Evolutionary conservation across 1,140 invertebrate species (phyloP).

Genomic region (Drosophila pruinosa): DNA sequence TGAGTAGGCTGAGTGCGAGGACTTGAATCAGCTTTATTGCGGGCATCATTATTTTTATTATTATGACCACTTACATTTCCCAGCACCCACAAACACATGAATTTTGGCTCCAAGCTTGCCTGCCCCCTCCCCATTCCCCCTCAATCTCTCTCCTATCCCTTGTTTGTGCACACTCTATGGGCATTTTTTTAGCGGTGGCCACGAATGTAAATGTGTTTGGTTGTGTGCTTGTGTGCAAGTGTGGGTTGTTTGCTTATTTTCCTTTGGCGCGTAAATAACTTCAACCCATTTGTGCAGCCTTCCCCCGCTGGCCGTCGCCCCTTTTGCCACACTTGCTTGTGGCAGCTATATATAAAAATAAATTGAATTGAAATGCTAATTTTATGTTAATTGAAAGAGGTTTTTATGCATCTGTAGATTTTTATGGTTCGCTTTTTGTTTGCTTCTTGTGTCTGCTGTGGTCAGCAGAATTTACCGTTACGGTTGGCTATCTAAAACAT

Average conservation of each 20-base stretch:
- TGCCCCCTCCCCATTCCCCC: background rate
- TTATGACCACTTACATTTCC: conserved; percentile 78
- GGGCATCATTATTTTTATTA: conserved; percentile 80
- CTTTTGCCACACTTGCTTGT: background rate
- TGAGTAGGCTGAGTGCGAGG: conserved; percentile 33
- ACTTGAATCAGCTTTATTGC: conserved; percentile 80
- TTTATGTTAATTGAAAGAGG: conserved; percentile 80
- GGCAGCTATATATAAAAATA: conserved; percentile 71
- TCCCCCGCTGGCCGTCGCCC: background rate
- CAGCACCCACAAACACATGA: conserved; percentile 60
- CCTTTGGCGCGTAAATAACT: conserved; percentile 64
- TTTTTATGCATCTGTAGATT: conserved; percentile 75
- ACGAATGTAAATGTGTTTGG: conserved; percentile 62
- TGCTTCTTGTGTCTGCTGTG: conserved; percentile 32
- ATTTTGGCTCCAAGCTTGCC: conserved; percentile 38
- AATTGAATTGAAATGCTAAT: conserved; percentile 80
- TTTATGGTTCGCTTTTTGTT: conserved; percentile 64
- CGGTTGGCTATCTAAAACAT: conserved; percentile 37
- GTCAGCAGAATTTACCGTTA: conserved; percentile 60
- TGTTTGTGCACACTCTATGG: conserved; percentile 10
- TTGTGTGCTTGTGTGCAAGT: conserved; percentile 3
- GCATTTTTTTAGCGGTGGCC: conserved; percentile 47
- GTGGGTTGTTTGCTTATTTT: conserved; percentile 20
- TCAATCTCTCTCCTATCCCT: no score
- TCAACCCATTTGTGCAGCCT: conserved; percentile 68